Percentiles rank a stretch among this genome's conserved stretches.
Conservation (phyloP, 2,888 invertebrate species). For the Tiliacea citrago region DNA sequence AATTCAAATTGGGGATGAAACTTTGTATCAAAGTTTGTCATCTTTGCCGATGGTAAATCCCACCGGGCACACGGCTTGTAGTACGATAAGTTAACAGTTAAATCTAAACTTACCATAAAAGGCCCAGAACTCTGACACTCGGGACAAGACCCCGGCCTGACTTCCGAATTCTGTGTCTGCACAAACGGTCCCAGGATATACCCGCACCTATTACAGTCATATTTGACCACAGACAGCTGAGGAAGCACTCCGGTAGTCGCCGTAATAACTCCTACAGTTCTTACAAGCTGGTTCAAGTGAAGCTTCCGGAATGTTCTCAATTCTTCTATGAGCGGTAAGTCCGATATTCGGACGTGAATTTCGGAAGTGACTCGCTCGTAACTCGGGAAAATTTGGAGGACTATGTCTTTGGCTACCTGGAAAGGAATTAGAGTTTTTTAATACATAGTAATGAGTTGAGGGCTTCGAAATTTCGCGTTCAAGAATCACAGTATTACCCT, state of each 20-base stretch:
- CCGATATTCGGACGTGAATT: constrained; percentile 98
- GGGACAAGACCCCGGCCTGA: constrained; percentile 99
- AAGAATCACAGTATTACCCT: background rate
- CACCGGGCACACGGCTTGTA: too few species aligned
- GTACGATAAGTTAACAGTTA: too few species aligned
- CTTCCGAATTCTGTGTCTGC: constrained; percentile 97
- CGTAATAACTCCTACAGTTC: constrained; percentile 97
- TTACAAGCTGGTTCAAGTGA: constrained; percentile 98
- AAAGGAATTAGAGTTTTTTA: background rate
- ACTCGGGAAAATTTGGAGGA: constrained; percentile 98
- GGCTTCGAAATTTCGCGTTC: background rate
- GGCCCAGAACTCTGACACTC: constrained; percentile 99
- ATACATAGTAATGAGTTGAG: background rate
- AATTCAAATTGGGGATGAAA: too few species aligned
- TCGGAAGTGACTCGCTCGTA: constrained; percentile 98
- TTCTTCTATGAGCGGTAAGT: constrained; percentile 98
- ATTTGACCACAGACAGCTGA: constrained; percentile 98
- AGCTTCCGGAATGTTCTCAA: constrained; percentile 97
- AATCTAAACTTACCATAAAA: constrained; percentile 93
- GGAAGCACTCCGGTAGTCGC: constrained; percentile 98
- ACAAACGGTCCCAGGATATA: constrained; percentile 99
- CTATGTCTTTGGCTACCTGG: constrained; percentile 96
- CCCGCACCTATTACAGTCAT: constrained; percentile 99
- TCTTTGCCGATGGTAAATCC: too few species aligned
- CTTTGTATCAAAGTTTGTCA: too few species aligned